Conservation (phyloP, 2,113 vertebrate species). For the Herpetotheres cachinnans region DNA sequence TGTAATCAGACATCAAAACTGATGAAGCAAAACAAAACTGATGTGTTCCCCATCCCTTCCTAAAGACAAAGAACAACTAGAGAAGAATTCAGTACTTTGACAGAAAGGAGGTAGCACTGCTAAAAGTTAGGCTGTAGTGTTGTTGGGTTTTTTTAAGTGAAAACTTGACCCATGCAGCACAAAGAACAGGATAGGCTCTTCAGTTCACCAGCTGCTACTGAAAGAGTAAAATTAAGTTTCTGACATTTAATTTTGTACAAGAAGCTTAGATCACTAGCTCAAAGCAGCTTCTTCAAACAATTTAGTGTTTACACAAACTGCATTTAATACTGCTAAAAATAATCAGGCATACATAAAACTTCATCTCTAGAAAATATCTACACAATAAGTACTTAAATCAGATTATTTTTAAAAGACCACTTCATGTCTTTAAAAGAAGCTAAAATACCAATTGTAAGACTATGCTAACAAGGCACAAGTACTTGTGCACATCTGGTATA, state of each 20-base stretch:
- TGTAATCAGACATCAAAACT: conserved; percentile 8
- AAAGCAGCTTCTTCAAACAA: conserved; percentile 47
- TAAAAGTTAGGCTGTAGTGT: conserved; percentile 46
- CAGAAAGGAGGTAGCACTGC: conserved; percentile 70
- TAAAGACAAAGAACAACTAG: conserved; percentile 11
- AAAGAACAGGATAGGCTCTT: conserved; percentile 12
- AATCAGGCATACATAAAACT: conserved; percentile 8
- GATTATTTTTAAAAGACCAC: conserved; percentile 18
- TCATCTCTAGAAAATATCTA: conserved; percentile 53
- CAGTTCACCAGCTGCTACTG: not conserved
- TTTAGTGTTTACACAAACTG: conserved; percentile 29
- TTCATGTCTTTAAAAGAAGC: not conserved
- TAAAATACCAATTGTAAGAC: conserved; percentile 29
- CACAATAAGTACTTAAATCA: conserved; percentile 27
- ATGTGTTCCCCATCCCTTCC: not conserved
- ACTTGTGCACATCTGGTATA: conserved; percentile 55
- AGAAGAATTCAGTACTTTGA: conserved; percentile 44
- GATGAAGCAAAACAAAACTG: not conserved
- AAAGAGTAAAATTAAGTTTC: conserved; percentile 16
- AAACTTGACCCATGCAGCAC: conserved; percentile 43
- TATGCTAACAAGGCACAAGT: conserved; percentile 68
- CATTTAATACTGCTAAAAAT: conserved; percentile 55
- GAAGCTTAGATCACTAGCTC: conserved; percentile 34
- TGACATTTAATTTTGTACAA: not conserved
- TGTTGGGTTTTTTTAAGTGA: not conserved